Base-by-base conservation (phyloP, 30 jellyfish, hydroid and myxozoan species). In the Turritopsis rubra region DNA sequence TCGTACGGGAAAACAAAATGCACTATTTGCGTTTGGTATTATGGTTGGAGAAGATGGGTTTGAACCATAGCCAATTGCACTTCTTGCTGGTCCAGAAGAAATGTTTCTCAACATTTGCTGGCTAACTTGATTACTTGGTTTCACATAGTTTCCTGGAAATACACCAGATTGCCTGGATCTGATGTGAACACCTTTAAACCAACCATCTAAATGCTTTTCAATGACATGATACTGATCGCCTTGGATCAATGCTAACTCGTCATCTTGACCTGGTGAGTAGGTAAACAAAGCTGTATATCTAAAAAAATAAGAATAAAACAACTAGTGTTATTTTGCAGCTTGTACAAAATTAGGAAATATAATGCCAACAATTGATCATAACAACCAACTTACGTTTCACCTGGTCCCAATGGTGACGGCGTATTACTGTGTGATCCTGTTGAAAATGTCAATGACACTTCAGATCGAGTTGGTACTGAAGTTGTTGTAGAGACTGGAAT, bases 61-160 rank as follows among this genome's bases (percentile, higher is more conserved):
- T n/a, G 88, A 82, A 29, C 88, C 81, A 72, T 82, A 82, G 29
- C 88, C 83, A 21, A 71, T 68, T 21, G 28, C 72, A 23, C 24
- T 70, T 73, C 82, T 73, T 18, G 88, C 26, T 8, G 88, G 86
- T 8, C 13, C 26, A 8, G 82, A 22, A 21, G 60, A 25, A 22
- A 73, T 73, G 31, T 29, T 74, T 26, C 86, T 23, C 16, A 82
- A 20, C 83, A 82, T 28, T 53, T 65, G 88, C 23, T 28, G 66
- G 26, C 21, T 82, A 27, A 82, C 85, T 82, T 82, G 88, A 26
- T 87, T 82, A 29, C 85, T 89, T 16, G 88, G 91, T 65, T 89
- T 89, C 20, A 85, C 81, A 79, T 89, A 90, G 52, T 83, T 90
- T 18, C 95, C 92, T 18, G 97, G 95, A 65, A 90, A 77, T 85